Evolutionary conservation across 2,113 vertebrate genomes (phyloP), one percentile per base, ranked within the genome.

Genomic region (Odobenus rosmarus): DNA sequence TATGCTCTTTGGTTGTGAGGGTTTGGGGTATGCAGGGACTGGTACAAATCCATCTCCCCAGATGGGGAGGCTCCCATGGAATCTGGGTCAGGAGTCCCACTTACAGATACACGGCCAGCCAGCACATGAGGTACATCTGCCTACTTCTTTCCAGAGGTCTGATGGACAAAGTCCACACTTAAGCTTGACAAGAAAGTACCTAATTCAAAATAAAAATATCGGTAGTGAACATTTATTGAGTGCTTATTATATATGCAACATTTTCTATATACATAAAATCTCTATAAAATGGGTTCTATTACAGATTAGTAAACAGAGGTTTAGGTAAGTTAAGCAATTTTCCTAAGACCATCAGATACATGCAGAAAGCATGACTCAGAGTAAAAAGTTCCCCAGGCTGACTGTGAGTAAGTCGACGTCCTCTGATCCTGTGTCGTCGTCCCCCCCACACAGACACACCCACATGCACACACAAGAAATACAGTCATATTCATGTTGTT

Each of bases 231-330:
- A 31, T 76, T 80, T 77, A 57, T 1, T 53, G 31, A 79, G 24
- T 59, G 46, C 46, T 79, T 82, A 26, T 95, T 79, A 64, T 61
- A n/a, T 59, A 64, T 83, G 24, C 3, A 42, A 36, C 18, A 36
- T 15, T 69, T 26, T 26, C 18, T 18, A 31, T 7, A 19, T 2
- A 6, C 23, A 14, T 42, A 7, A 16, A 59, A 59, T 59, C 57
- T 33, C 69, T 64, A 26, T 86, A 62, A 93, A 90, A 90, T 55
- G 51, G 33, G 71, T 76, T 95, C 42, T 49, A 18, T 84, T 51
- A 79, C 9, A 72, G 33, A 67, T 36, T 4, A 77, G 82, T 87
- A 82, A 81, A 86, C 23, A 24, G 69, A 81, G 62, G 21, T 10
- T 55, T 64, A 69, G 14, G 13, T 31, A 4, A 84, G 49, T 55